Conservation (phyloP, 2,113 vertebrate species). For the Hyla sarda region DNA sequence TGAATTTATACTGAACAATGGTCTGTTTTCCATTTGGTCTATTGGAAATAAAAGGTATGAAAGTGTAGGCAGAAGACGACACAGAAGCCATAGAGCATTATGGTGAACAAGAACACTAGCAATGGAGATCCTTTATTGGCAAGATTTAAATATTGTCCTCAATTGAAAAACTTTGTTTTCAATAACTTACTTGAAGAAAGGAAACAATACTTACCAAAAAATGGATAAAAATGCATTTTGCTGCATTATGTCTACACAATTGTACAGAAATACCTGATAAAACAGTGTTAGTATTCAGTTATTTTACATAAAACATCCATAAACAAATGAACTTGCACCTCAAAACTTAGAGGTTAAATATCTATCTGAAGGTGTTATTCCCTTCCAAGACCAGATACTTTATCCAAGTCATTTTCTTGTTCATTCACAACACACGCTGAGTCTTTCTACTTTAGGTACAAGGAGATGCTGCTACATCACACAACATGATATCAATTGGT, state of each 20-base stretch:
- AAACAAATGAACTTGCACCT: constrained; percentile 48
- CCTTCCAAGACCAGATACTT: constrained; percentile 35
- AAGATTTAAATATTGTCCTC: constrained; percentile 39
- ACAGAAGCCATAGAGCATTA: background rate
- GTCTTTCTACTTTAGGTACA: constrained; percentile 26
- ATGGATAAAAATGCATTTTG: constrained; percentile 24
- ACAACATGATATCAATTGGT: constrained; percentile 6
- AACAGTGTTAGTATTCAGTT: constrained; percentile 46
- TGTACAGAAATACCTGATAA: constrained; percentile 35
- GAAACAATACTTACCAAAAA: constrained; percentile 35
- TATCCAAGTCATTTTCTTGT: constrained; percentile 1
- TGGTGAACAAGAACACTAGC: constrained; percentile 17
- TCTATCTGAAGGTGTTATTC: background rate
- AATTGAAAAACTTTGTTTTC: constrained; percentile 30
- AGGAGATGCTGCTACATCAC: constrained; percentile 30
- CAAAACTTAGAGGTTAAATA: constrained; percentile 43
- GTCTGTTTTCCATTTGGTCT: too few species aligned
- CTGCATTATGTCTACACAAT: constrained; percentile 39
- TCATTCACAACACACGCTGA: background rate
- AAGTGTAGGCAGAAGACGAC: background rate
- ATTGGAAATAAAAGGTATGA: background rate
- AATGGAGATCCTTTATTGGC: constrained; percentile 40
- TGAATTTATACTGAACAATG: too few species aligned
- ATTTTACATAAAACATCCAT: constrained; percentile 37
- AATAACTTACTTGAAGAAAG: constrained; percentile 49